phyloP scores from a whole-genome alignment of 2,888 invertebrate genomes.

The Prosopocoilus inquinatus region DNA sequence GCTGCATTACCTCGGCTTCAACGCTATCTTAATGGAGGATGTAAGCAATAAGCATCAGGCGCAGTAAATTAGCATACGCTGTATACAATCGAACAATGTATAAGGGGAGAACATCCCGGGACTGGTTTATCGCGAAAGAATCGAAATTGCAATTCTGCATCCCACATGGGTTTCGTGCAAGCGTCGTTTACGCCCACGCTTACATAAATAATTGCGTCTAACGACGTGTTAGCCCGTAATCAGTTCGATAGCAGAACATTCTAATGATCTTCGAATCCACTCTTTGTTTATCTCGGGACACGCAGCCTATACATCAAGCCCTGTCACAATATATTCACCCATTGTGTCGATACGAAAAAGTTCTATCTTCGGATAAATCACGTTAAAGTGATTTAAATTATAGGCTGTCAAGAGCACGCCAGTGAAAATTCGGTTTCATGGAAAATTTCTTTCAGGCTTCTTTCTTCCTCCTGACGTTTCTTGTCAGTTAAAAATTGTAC shows the following conservation, averaged over 20 bases:
- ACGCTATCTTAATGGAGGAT: slow-evolving; percentile 18
- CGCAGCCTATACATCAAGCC: slow-evolving; percentile 22
- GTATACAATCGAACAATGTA: slow-evolving; percentile 7
- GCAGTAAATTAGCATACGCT: slow-evolving; percentile 18
- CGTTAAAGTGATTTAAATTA: too few relatives aligned
- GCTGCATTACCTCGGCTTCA: neutral
- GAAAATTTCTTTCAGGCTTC: too few relatives aligned
- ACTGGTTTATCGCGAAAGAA: slow-evolving; percentile 13
- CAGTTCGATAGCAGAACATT: slow-evolving; percentile 34
- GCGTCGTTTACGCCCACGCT: slow-evolving; percentile 32
- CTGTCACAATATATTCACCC: slow-evolving; percentile 25
- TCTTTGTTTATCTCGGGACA: slow-evolving; percentile 20
- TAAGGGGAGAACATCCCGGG: slow-evolving; percentile 3
- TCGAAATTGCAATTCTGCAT: slow-evolving; percentile 18
- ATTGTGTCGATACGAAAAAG: neutral
- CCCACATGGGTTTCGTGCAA: slow-evolving; percentile 22
- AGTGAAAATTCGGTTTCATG: too few relatives aligned
- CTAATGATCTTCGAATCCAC: slow-evolving; percentile 29
- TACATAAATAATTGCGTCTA: slow-evolving; percentile 40
- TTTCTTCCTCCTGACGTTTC: too few relatives aligned
- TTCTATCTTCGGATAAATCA: too few relatives aligned
- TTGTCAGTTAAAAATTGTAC: too few relatives aligned
- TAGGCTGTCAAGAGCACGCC: too few relatives aligned
- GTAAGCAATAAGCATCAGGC: slow-evolving; percentile 17
- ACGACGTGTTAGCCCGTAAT: slow-evolving; percentile 39